phyloP scores from a whole-genome alignment of 2,113 vertebrate species.

The Cichladusa arquata region DNA sequence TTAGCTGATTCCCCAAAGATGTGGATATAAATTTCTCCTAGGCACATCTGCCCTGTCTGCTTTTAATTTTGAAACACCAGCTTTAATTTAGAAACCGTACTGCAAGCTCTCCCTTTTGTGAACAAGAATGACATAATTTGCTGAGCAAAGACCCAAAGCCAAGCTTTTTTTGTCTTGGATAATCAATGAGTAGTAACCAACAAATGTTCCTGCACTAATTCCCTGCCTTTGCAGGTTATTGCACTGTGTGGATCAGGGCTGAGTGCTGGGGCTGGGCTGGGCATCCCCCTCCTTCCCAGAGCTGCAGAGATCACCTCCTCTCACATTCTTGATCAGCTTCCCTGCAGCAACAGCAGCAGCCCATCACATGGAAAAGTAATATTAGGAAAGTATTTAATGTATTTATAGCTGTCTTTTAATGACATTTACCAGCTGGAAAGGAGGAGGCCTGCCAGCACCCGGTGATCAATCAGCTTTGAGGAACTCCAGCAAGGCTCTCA shows the following conservation, averaged over 20 bases:
- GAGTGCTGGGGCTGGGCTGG: not conserved
- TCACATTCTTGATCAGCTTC: constrained; percentile 55
- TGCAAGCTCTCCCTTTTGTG: constrained; percentile 71
- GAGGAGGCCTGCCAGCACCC: constrained; percentile 18
- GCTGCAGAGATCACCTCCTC: constrained; percentile 24
- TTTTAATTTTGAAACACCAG: constrained; percentile 78
- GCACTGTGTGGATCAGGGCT: not conserved
- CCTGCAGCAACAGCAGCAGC: constrained; percentile 40
- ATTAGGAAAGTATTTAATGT: constrained; percentile 65
- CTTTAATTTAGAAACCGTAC: constrained; percentile 74
- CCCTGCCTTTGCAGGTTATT: constrained; percentile 1
- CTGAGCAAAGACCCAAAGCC: constrained; percentile 67
- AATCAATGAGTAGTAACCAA: constrained; percentile 69
- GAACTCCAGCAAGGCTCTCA: constrained; percentile 49
- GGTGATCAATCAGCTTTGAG: constrained; percentile 58
- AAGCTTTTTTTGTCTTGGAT: constrained; percentile 67
- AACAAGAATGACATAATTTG: constrained; percentile 77
- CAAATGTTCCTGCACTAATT: constrained; percentile 42
- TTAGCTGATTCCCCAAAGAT: constrained; percentile 77
- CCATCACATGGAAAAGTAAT: constrained; percentile 57
- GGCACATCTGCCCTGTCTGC: constrained; percentile 79
- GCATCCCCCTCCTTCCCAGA: not conserved
- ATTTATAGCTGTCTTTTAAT: constrained; percentile 67
- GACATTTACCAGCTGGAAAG: constrained; percentile 63
- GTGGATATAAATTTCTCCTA: constrained; percentile 66